These are phyloP conservation scores for Bursaphelenchus okinawaensis DNA, from an alignment of 2,888 invertebrate genomes.

Conservation along the genomic window DNA sequence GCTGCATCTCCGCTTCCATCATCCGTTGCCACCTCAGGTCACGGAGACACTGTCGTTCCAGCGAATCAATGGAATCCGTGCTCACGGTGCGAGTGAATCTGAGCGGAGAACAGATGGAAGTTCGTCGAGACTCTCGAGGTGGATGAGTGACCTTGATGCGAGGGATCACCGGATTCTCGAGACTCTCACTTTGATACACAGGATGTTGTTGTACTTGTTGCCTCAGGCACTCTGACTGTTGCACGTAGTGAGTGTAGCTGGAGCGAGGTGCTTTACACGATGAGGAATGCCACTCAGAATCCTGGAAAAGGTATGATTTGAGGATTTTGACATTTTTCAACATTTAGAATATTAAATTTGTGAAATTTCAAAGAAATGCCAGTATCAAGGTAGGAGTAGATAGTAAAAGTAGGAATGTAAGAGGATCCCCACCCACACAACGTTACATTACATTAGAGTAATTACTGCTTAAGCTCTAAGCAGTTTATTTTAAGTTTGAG, in stretches of 20 bases:
- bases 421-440: too few relatives aligned
- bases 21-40: constrained; percentile 25
- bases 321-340: too few relatives aligned
- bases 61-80: constrained; percentile 29
- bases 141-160: constrained; percentile 1
- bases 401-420: too few relatives aligned
- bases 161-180: background rate
- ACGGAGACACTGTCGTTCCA: constrained; percentile 24
- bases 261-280: constrained; percentile 14
- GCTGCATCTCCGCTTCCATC: constrained; percentile 18
- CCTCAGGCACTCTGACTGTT: constrained; percentile 1
- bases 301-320: constrained; percentile 7
- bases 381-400: too few relatives aligned
- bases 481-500: too few relatives aligned
- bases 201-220: constrained; percentile 2
- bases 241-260: constrained; percentile 3
- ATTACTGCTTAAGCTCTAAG: too few relatives aligned
- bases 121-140: constrained; percentile 9
- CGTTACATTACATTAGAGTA: too few relatives aligned
- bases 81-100: constrained; percentile 19
- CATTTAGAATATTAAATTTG: too few relatives aligned
- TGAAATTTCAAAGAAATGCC: too few relatives aligned
- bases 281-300: constrained; percentile 3
- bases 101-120: constrained; percentile 19
- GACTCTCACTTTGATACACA: background rate